phyloP scores from a whole-genome alignment of 2,113 vertebrate species.

The Cacatua alba region DNA sequence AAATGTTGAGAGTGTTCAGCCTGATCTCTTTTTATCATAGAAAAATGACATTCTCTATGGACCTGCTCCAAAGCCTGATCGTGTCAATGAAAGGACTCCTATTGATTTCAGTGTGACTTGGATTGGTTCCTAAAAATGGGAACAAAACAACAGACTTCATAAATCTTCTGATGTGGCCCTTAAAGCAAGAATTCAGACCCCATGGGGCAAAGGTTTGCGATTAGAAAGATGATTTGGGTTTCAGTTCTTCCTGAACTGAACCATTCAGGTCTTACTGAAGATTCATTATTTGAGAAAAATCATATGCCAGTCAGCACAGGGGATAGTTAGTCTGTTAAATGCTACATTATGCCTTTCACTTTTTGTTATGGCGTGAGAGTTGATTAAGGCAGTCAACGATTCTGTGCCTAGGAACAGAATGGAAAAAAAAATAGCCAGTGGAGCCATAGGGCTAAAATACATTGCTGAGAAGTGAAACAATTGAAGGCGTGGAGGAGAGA shows the following conservation, averaged over 20 bases:
- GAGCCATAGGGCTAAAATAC: background rate
- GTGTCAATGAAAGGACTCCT: conserved; percentile 27
- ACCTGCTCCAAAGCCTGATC: conserved; percentile 9
- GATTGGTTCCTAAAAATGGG: conserved; percentile 35
- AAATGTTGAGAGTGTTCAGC: conserved; percentile 9
- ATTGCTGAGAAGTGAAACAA: background rate
- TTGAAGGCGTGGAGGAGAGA: conserved; percentile 8
- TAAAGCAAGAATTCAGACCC: conserved; percentile 34
- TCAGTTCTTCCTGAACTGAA: conserved; percentile 8
- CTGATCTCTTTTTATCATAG: background rate
- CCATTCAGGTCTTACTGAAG: conserved; percentile 18
- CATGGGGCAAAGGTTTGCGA: conserved; percentile 44
- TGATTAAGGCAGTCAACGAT: conserved; percentile 25
- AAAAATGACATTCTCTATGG: background rate
- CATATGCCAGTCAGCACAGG: background rate
- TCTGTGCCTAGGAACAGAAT: background rate
- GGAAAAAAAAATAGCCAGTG: background rate
- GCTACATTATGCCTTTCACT: background rate
- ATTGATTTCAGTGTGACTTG: conserved; percentile 40
- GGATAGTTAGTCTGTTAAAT: background rate
- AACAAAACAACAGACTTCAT: conserved; percentile 53
- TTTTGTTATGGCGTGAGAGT: conserved; percentile 17
- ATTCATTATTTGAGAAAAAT: conserved; percentile 18
- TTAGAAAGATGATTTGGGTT: conserved; percentile 22
- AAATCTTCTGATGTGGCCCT: conserved; percentile 50